Conservation (phyloP, 2,113 vertebrate species). For the Crotalus tigris region DNA sequence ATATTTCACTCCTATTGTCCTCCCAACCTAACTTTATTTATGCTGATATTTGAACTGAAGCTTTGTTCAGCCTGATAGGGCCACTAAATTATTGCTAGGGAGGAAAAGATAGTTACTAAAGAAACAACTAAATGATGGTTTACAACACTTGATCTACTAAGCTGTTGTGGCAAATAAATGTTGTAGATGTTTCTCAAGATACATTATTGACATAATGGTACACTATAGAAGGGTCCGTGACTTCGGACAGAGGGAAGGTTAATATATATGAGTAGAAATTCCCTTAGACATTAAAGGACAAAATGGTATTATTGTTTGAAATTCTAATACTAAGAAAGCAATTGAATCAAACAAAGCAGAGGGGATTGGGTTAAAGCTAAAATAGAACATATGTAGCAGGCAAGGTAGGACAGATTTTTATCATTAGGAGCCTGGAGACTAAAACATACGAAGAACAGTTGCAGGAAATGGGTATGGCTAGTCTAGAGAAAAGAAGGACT, state of each 20-base stretch:
- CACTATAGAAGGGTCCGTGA: neutral
- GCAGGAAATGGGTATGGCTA: neutral
- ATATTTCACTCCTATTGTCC: slow-evolving; percentile 1
- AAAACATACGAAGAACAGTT: neutral
- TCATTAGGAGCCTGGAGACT: neutral
- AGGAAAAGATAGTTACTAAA: neutral
- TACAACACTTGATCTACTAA: neutral
- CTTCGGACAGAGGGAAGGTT: neutral
- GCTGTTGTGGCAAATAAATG: too few relatives aligned
- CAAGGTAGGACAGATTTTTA: neutral
- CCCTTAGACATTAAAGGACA: neutral
- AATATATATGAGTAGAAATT: neutral
- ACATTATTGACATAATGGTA: neutral
- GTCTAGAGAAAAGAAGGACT: neutral
- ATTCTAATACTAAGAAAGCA: neutral
- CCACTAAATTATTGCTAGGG: neutral
- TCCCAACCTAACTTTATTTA: slow-evolving; percentile 1
- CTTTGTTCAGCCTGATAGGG: neutral
- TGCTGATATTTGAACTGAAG: slow-evolving; percentile 13
- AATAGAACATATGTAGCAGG: neutral
- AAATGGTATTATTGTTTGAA: neutral
- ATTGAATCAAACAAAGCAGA: neutral
- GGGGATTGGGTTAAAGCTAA: neutral
- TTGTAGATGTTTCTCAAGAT: neutral
- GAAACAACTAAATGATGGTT: neutral